phyloP scores from a whole-genome alignment of 2,113 vertebrate species.

The Donacobius atricapilla region DNA sequence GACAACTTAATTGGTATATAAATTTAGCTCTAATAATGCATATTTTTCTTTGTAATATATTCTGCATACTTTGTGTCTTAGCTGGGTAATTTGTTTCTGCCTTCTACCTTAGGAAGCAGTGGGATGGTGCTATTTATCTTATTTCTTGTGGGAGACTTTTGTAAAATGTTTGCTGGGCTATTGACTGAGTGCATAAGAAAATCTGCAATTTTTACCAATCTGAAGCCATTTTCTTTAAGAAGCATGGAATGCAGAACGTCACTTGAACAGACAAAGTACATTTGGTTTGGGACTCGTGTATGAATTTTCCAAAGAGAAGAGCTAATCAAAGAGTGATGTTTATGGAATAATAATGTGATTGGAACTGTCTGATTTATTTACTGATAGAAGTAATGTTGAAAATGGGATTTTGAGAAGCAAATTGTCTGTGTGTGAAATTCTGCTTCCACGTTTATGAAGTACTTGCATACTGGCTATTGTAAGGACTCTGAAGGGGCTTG shows the following conservation, averaged over 20 bases:
- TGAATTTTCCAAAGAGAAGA: conserved; percentile 33
- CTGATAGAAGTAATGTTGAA: neutral
- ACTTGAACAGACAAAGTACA: neutral
- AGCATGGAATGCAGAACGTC: neutral
- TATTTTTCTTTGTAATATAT: neutral
- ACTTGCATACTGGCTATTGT: neutral
- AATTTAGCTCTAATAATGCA: conserved; percentile 40
- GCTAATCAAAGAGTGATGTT: conserved; percentile 41
- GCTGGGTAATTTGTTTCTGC: conserved; percentile 33
- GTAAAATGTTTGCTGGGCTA: neutral
- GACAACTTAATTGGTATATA: conserved; percentile 52
- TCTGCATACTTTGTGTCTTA: neutral
- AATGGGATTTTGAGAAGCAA: neutral
- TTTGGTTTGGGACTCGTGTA: neutral
- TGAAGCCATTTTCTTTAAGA: conserved; percentile 15
- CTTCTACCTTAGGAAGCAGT: neutral
- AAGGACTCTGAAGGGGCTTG: neutral
- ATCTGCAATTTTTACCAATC: conserved; percentile 22
- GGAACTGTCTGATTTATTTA: conserved; percentile 19
- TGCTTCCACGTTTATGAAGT: neutral
- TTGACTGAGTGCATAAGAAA: neutral
- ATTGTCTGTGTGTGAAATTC: neutral
- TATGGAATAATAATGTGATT: conserved; percentile 5
- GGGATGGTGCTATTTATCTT: conserved; percentile 13
- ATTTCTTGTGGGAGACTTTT: neutral